A percentile compares a stretch with the other conserved stretches of the same genome.
Conservation (phyloP, 2,113 vertebrate species). For the Eonycteris spelaea region DNA sequence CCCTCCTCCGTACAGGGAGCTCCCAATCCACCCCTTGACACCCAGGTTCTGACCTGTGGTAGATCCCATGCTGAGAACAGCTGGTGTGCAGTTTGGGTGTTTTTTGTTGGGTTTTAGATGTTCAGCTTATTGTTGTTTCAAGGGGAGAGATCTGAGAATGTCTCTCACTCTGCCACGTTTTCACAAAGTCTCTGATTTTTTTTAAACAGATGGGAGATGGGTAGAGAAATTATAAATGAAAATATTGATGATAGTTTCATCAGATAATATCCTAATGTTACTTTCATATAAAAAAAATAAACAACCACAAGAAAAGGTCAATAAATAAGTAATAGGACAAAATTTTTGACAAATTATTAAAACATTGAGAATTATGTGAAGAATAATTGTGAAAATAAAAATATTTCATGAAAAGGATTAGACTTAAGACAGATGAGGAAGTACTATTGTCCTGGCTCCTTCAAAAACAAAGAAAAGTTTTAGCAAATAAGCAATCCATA, state of each 20-base stretch:
- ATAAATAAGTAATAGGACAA: conserved; percentile 11
- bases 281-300: conserved; percentile 41
- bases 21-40: no score
- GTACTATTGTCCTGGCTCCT: not conserved
- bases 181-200: not conserved
- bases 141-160: no score
- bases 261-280: not conserved
- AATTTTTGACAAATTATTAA: not conserved
- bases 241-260: conserved; percentile 31
- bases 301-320: not conserved
- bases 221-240: conserved; percentile 28
- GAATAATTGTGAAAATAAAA: conserved; percentile 11
- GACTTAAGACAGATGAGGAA: not conserved
- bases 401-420: not conserved
- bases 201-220: not conserved
- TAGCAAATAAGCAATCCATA: not conserved
- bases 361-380: conserved; percentile 26
- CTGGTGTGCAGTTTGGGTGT: no score
- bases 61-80: no score
- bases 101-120: no score
- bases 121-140: no score
- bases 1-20: no score
- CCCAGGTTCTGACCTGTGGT: no score
- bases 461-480: not conserved
- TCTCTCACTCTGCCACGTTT: no score